These are phyloP conservation scores for Sterrhoptilus dennistouni DNA, from an alignment of 2,113 vertebrate species.

Conservation along the genomic window DNA sequence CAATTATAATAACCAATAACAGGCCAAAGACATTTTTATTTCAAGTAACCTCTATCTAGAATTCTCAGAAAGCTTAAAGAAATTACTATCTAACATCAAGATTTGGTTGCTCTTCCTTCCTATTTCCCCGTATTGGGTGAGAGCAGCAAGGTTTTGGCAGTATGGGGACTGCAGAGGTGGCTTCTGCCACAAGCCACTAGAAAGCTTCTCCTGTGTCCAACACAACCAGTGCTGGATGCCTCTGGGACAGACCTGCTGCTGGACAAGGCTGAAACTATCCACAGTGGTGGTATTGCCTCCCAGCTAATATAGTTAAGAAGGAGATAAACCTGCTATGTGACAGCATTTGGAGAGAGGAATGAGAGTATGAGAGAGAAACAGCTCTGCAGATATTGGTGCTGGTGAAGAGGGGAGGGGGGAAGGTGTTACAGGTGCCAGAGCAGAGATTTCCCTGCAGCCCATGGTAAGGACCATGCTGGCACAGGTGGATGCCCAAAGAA, in stretches of 20 bases:
- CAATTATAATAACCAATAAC: not conserved
- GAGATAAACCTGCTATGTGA: rapidly evolving
- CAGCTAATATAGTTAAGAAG: not conserved
- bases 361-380: not conserved
- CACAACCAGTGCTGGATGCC: rapidly evolving
- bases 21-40: not conserved
- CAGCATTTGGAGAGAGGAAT: not conserved
- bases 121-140: not conserved
- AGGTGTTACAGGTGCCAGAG: not conserved
- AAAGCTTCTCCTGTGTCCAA: not conserved
- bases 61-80: not conserved
- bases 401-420: not conserved
- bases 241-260: rapidly evolving
- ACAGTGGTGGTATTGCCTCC: rapidly evolving
- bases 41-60: not conserved
- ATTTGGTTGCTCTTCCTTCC: not conserved
- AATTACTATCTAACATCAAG: not conserved
- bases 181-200: rapidly evolving
- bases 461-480: rapidly evolving
- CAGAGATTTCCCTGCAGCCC: not conserved
- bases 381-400: not conserved
- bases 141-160: not conserved
- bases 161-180: rapidly evolving
- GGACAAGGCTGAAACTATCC: not conserved
- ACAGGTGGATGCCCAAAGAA: not conserved